These are phyloP conservation scores for Cynopterus sphinx DNA, from an alignment of 2,797 vertebrate species.

Conservation along the genomic window DNA sequence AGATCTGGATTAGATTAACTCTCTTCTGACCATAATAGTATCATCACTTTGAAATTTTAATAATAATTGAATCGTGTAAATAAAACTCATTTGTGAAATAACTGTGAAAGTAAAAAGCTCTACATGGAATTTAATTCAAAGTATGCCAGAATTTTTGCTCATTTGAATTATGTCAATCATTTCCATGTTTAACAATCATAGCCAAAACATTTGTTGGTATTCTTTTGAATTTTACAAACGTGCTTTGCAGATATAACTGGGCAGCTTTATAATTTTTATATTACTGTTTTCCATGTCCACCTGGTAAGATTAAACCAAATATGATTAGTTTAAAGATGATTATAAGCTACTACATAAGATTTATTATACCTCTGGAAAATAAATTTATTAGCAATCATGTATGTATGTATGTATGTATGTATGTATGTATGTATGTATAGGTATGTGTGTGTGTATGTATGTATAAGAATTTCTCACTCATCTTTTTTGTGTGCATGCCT, in stretches of 20 bases:
- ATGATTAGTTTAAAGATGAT: background rate
- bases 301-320: background rate
- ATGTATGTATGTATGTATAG: background rate
- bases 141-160: background rate
- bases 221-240: background rate
- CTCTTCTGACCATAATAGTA: background rate
- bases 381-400: background rate
- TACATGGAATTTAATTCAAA: background rate
- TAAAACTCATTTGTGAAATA: slow-evolving; percentile 20
- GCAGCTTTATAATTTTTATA: background rate
- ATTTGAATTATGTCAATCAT: background rate
- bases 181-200: background rate
- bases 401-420: background rate
- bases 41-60: background rate
- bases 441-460: background rate
- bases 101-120: background rate
- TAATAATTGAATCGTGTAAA: background rate
- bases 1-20: background rate
- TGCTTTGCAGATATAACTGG: background rate
- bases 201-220: background rate
- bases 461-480: background rate
- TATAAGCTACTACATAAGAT: background rate
- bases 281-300: background rate
- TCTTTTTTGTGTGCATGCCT: background rate
- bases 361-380: background rate